Conservation (phyloP, 2,113 vertebrate species). For the Phocoena phocoena region DNA sequence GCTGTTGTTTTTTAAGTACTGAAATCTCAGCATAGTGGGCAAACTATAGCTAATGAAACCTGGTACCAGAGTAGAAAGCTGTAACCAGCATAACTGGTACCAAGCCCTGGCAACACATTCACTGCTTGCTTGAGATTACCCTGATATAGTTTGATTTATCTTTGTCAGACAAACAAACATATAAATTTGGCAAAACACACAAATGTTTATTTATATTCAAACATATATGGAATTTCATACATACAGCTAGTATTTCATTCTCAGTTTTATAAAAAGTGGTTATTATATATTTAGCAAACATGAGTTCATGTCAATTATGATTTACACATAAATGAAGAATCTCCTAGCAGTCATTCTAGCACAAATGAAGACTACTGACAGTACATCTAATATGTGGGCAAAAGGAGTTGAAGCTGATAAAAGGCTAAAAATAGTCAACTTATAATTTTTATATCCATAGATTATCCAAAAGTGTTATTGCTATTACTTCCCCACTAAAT, state of each 20-base stretch:
- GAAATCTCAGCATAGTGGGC: not conserved
- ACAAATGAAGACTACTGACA: not conserved
- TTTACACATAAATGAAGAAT: not conserved
- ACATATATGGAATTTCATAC: not conserved
- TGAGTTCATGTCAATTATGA: not conserved
- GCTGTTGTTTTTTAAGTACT: too few species aligned
- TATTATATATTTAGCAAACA: not conserved
- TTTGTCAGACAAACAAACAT: not conserved
- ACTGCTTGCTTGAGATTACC: not conserved
- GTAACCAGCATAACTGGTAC: accelerated
- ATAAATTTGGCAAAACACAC: not conserved
- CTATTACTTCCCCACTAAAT: not conserved
- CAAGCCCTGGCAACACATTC: accelerated
- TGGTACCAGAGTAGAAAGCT: not conserved
- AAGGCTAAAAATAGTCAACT: not conserved
- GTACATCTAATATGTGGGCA: accelerated
- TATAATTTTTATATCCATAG: not conserved
- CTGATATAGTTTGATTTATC: not conserved
- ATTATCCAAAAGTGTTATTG: not conserved
- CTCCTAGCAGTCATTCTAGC: not conserved
- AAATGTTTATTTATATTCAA: not conserved
- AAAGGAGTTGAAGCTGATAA: not conserved
- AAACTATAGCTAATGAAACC: not conserved
- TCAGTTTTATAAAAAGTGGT: not conserved
- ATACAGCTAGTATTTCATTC: not conserved